Evolutionary conservation across 92 coral and sea anemone genomes (phyloP), one percentile per base, ranked within the genome.

Genomic region (Phenganax marumi): DNA sequence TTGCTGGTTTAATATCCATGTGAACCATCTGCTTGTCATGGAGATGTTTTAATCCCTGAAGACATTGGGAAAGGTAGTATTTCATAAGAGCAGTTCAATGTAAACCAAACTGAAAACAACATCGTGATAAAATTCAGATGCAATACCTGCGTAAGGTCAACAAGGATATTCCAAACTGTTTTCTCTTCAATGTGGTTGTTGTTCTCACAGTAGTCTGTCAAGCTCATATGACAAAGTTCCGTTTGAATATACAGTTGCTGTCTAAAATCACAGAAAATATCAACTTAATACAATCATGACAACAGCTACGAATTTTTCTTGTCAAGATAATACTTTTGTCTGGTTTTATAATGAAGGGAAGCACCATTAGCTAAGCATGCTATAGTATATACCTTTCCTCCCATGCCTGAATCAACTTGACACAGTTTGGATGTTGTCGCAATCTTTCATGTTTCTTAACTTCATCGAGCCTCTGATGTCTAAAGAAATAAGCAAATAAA

Each of bases 1-100:
- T 95, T 0, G 98, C 94, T 39, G 98, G 97, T 87, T 95, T 95
- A n/a, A 95, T 89, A 82, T 95, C 98, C 97, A 95, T 92, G 76
- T 95, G 98, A 22, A 95, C 86, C 83, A 95, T 73, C 43, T 87
- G 81, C 76, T 89, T 85, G 62, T 95, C 92, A 80, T 95, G 98
- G 75, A 95, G 87, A 85, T 95, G 98, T 49, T 95, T 95, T 56
- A 95, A 89, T n/a, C 98, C 98, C 98, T 95, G 77, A 33, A 77
- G 81, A 47, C 66, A 26, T 6, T 18, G 21, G 18, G 39, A 49
- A 73, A 68, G 22, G 14, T 55, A 58, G 50, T 47, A 26, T n/a
- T 60, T 8, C 14, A 33, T n/a, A 25, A 25, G 8, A 8, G 8
- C 51, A 33, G 43, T 33, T 33, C 2, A 33, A 33, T 33, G 43